phyloP scores from a whole-genome alignment of 2,797 vertebrate genomes.

The Pelodytes ibericus region DNA sequence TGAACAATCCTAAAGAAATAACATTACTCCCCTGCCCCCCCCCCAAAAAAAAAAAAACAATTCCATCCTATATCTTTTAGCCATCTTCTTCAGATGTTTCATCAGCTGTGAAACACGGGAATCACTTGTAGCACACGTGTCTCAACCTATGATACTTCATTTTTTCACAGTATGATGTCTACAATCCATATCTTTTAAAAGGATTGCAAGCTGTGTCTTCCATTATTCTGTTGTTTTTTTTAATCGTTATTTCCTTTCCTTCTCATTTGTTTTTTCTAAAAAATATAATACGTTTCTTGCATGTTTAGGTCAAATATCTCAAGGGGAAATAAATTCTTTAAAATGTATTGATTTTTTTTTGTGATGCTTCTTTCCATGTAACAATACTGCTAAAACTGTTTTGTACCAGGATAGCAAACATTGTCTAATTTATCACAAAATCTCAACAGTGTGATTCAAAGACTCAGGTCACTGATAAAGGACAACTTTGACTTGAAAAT shows the following conservation, averaged over 20 bases:
- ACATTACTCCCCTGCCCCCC: no score
- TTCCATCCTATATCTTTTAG: no score
- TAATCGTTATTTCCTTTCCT: conserved; percentile 31
- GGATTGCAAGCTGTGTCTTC: conserved; percentile 38
- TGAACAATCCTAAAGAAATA: neutral
- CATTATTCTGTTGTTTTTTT: conserved; percentile 38
- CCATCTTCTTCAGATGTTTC: neutral
- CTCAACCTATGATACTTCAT: neutral
- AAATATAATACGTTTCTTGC: conserved; percentile 29
- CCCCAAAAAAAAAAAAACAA: no score
- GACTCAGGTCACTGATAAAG: no score
- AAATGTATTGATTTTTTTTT: conserved; percentile 47
- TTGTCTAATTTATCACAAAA: no score
- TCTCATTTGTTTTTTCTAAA: conserved; percentile 29
- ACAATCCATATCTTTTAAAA: conserved; percentile 1
- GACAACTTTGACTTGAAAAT: no score
- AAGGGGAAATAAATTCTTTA: conserved; percentile 33
- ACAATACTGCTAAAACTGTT: neutral
- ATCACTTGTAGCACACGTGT: neutral
- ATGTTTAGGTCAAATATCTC: conserved; percentile 10
- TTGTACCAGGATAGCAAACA: neutral
- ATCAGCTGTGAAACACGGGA: neutral
- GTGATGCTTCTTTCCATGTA: conserved; percentile 22
- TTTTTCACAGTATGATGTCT: conserved; percentile 1
- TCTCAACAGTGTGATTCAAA: no score